Conservation (phyloP, 2,888 invertebrate species). For the Tetragonula carbonaria region DNA sequence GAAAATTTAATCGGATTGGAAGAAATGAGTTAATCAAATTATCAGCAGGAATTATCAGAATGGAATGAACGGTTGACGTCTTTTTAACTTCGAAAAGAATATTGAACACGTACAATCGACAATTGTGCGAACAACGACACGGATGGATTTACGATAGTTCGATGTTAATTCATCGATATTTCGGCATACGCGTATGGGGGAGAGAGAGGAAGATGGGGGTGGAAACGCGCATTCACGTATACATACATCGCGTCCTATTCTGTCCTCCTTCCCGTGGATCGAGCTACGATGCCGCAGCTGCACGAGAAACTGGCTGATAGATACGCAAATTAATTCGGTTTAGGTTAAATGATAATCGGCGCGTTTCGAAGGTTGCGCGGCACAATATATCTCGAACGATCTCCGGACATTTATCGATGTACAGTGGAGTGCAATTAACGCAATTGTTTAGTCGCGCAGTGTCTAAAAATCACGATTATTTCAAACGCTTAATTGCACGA, state of each 20-base stretch:
- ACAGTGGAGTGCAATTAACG: constrained; percentile 18
- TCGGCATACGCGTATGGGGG: constrained; percentile 33
- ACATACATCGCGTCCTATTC: constrained; percentile 32
- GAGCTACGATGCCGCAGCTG: constrained; percentile 41
- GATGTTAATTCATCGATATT: constrained; percentile 51
- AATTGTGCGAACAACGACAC: constrained; percentile 28
- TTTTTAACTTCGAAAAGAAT: constrained; percentile 15
- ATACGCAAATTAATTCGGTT: constrained; percentile 66
- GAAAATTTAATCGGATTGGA: too few species aligned
- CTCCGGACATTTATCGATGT: constrained; percentile 14
- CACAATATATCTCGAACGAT: constrained; percentile 38
- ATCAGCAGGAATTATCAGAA: too few species aligned
- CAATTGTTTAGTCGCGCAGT: constrained; percentile 11
- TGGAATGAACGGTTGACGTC: not conserved
- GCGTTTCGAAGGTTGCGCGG: constrained; percentile 42
- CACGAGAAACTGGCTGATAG: constrained; percentile 50
- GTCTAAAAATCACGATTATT: not conserved
- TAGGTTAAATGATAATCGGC: constrained; percentile 65
- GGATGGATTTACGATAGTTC: constrained; percentile 33
- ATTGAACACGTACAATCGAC: constrained; percentile 21
- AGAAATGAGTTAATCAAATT: not conserved
- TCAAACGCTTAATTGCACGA: not conserved
- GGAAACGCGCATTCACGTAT: constrained; percentile 42
- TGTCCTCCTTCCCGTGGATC: constrained; percentile 8
- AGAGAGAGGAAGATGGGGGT: not conserved